Evolutionary conservation across 2,113 vertebrate genomes (phyloP).

Genomic region (Orthochromis indermauri): DNA sequence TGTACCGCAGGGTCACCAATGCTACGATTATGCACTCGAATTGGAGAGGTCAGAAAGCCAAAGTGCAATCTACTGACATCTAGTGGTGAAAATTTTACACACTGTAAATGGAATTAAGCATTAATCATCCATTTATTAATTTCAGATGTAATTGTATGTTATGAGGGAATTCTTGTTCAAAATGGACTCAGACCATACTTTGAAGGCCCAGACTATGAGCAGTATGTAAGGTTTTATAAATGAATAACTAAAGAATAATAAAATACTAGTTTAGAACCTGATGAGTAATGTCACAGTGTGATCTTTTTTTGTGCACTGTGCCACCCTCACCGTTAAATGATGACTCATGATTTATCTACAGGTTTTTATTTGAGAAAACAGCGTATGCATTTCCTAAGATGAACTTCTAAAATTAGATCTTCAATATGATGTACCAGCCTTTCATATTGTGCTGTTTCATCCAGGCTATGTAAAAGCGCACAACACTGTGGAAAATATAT

Average conservation of each 20-base stretch:
- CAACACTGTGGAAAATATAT: background rate
- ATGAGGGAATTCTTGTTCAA: background rate
- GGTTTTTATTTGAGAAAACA: background rate
- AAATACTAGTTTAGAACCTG: background rate
- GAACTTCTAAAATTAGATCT: background rate
- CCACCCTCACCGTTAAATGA: background rate
- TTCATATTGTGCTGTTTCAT: background rate
- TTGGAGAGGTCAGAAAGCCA: background rate
- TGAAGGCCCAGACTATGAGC: background rate
- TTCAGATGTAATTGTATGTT: background rate
- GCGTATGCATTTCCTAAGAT: background rate
- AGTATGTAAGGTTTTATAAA: background rate
- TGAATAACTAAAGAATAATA: background rate
- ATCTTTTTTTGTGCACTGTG: background rate
- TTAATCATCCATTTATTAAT: background rate
- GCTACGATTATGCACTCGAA: background rate
- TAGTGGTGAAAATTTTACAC: background rate
- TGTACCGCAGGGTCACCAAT: background rate
- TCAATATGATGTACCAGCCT: background rate
- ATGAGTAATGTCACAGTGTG: background rate
- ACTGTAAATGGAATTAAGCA: background rate
- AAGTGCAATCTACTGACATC: background rate
- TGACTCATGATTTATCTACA: background rate
- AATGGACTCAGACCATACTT: background rate
- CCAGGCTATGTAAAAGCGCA: background rate